Evolutionary conservation across 2,888 invertebrate species (phyloP).

Genomic region (Sabatieria punctata): DNA sequence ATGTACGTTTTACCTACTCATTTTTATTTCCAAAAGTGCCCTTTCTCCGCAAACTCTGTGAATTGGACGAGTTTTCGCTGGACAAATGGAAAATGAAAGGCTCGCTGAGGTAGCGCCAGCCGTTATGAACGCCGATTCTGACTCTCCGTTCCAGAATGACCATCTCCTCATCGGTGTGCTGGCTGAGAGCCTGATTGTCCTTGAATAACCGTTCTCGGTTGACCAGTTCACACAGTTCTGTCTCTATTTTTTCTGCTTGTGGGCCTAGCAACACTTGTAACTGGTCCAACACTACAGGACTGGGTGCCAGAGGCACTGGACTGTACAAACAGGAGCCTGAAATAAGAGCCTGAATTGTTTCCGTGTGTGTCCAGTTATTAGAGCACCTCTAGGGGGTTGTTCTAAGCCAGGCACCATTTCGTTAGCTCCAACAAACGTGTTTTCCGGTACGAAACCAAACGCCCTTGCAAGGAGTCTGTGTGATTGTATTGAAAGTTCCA

Average conservation of each 20-base stretch:
- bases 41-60: slow-evolving; percentile 12
- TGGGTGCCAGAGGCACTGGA: not conserved
- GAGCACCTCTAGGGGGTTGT: not conserved
- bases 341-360: not conserved
- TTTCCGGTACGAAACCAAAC: not conserved
- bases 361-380: not conserved
- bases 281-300: not conserved
- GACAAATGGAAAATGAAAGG: slow-evolving; percentile 34
- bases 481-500: not conserved
- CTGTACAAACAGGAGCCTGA: not conserved
- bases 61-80: slow-evolving; percentile 11
- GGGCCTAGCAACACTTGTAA: not conserved
- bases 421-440: not conserved
- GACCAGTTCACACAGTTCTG: slow-evolving; percentile 28
- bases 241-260: slow-evolving; percentile 21
- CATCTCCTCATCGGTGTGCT: slow-evolving; percentile 17
- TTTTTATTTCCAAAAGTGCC: slow-evolving; percentile 6
- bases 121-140: slow-evolving; percentile 39
- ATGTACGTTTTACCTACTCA: no score
- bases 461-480: not conserved
- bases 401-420: not conserved
- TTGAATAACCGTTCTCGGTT: slow-evolving; percentile 26
- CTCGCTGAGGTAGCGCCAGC: slow-evolving; percentile 36
- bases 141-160: slow-evolving; percentile 27
- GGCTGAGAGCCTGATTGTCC: slow-evolving; percentile 15